phyloP scores from a whole-genome alignment of 2,113 vertebrate genomes.

The human (Homo sapiens) region GRCh38 chr5:179901001-179901500 shows the following conservation, averaged over 20 bases:
- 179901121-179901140: not conserved
- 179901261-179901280: not conserved
- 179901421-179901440: not conserved
- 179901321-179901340: not conserved
- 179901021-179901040: not conserved
- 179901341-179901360: not conserved
- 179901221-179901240: not conserved
- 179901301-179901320: not conserved
- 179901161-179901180: not conserved
- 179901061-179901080: not conserved
- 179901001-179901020: not conserved
- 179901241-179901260: not conserved
- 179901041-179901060: not conserved
- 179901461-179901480: not conserved
- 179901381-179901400: not conserved
- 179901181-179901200: no score
- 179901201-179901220: not conserved
- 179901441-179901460: not conserved
- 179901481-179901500: not conserved
- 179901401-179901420: not conserved
- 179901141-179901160: not conserved
- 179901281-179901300: not conserved
- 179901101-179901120: fast-evolving
- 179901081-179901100: not conserved
- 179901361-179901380: not conserved